phyloP scores from a whole-genome alignment of 1,140 invertebrate genomes.

The Calliphora vicina region DNA sequence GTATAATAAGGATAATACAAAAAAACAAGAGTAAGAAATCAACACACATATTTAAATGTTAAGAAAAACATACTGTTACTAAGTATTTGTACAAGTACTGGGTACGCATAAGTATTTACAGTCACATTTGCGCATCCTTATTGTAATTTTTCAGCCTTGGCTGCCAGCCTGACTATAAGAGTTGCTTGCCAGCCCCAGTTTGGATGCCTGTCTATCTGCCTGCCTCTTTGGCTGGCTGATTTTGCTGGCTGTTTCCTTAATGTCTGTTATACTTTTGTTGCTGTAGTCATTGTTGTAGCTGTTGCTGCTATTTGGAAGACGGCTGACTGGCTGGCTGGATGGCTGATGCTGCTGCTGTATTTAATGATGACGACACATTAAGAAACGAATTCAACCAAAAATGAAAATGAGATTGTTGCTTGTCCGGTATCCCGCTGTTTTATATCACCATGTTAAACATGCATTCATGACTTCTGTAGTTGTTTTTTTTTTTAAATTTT shows the following conservation, averaged over 20 bases:
- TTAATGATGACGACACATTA: constrained; percentile 6
- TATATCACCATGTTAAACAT: constrained; percentile 9
- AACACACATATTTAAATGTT: neutral
- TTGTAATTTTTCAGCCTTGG: neutral
- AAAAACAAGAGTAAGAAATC: neutral
- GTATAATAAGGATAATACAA: neutral
- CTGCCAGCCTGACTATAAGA: neutral
- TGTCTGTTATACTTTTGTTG: neutral
- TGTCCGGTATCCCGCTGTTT: constrained; percentile 8
- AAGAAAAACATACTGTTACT: too few species aligned
- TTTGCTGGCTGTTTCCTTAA: neutral
- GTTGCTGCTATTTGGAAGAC: neutral
- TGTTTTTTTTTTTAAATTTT: neutral
- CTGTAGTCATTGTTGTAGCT: neutral
- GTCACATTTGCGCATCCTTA: neutral
- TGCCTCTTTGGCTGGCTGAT: neutral
- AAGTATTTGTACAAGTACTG: too few species aligned
- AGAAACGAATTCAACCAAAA: constrained; percentile 5
- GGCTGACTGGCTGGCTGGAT: neutral
- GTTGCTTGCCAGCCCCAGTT: neutral
- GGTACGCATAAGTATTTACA: too few species aligned
- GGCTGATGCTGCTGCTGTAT: neutral
- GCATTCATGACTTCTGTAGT: constrained; percentile 3
- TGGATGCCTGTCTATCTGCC: neutral
- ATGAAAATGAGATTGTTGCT: constrained; percentile 1